Percentiles rank a stretch among this genome's conserved stretches.
These are phyloP conservation scores for Taeniopygia guttata DNA, from an alignment of 2,797 vertebrate genomes.

Conservation along the genomic window DNA sequence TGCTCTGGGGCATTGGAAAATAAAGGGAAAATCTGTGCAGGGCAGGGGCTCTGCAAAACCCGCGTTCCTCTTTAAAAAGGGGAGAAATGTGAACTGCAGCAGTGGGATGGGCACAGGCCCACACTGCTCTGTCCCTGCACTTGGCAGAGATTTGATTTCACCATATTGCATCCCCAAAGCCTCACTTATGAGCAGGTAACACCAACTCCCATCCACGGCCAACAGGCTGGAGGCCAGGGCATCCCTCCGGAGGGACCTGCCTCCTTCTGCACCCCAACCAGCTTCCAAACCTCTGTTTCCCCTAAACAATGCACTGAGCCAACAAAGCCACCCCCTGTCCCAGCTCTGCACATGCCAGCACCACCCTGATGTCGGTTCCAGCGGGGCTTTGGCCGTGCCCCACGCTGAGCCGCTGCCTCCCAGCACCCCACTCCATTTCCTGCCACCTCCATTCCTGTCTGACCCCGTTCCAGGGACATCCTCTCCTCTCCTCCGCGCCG, in stretches of 20 bases:
- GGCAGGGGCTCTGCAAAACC: not conserved
- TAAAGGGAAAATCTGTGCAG: accelerated
- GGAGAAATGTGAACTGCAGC: not conserved
- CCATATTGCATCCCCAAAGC: not conserved
- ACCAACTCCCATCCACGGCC: not conserved
- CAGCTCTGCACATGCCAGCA: not conserved
- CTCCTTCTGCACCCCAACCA: not conserved
- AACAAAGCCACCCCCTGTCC: not conserved
- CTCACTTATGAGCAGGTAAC: not conserved
- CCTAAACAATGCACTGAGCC: not conserved
- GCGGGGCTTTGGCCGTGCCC: accelerated
- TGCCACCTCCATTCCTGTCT: not conserved
- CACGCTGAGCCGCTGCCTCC: accelerated
- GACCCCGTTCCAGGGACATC: slow-evolving; percentile 33
- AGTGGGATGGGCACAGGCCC: not conserved
- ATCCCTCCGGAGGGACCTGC: not conserved
- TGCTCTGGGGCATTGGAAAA: not conserved
- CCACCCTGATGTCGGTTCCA: not conserved
- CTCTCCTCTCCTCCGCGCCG: not conserved
- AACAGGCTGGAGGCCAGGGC: not conserved
- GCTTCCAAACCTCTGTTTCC: not conserved
- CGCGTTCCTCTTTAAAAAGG: not conserved
- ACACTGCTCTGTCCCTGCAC: not conserved
- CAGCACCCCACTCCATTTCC: not conserved
- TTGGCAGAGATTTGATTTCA: not conserved